A percentile compares a stretch with the other conserved stretches of the same genome.
Evolutionary conservation across 2,113 vertebrate species (phyloP).

Genomic region (Ancistrus triradiatus): DNA sequence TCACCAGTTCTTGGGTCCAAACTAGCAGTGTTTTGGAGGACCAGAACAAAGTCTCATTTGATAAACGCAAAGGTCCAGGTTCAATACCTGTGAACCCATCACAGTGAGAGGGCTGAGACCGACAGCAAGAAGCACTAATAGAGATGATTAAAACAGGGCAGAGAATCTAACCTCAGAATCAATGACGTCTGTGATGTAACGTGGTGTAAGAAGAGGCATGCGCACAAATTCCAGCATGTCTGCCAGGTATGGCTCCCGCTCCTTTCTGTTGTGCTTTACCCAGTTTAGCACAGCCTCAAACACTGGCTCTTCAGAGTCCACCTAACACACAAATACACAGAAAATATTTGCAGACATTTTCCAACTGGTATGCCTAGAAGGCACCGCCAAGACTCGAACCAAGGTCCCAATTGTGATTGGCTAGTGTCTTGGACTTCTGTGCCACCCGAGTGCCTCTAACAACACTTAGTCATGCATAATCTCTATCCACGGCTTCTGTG

Average conservation of each 20-base stretch:
- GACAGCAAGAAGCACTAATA: too few relatives aligned
- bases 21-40: neutral
- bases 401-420: too few relatives aligned
- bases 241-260: conserved; percentile 82
- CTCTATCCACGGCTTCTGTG: too few relatives aligned
- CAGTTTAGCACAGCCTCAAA: conserved; percentile 96
- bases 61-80: neutral
- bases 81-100: too few relatives aligned
- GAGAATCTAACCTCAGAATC: conserved; percentile 84
- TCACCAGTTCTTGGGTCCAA: too few relatives aligned
- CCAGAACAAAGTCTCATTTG: neutral
- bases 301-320: conserved; percentile 95
- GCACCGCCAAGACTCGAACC: too few relatives aligned
- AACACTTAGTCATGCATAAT: too few relatives aligned
- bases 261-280: conserved; percentile 92
- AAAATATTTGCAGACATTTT: too few relatives aligned
- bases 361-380: too few relatives aligned
- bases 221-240: conserved; percentile 93
- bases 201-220: conserved; percentile 92
- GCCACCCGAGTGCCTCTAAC: too few relatives aligned
- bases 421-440: too few relatives aligned
- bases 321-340: conserved; percentile 63
- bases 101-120: too few relatives aligned
- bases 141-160: neutral
- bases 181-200: conserved; percentile 97